These are phyloP conservation scores for Drosophila navojoa DNA, from an alignment of 1,140 invertebrate species.

Conservation along the genomic window DNA sequence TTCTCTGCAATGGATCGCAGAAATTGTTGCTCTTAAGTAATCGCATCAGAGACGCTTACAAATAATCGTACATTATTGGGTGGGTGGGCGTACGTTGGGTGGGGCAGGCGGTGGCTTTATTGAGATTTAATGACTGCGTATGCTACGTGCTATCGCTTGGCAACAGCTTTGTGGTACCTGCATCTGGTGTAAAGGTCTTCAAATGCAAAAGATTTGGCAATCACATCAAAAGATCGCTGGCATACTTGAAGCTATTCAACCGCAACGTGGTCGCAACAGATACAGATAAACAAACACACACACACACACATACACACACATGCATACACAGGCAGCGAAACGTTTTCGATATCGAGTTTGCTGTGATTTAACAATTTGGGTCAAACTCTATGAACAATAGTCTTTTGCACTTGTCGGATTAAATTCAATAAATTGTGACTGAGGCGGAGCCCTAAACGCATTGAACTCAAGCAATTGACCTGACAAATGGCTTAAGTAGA, in stretches of 20 bases:
- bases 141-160: constrained; percentile 60
- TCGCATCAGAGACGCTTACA: constrained; percentile 33
- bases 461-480: constrained; percentile 57
- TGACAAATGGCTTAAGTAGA: constrained; percentile 9
- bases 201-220: constrained; percentile 76
- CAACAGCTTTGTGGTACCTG: constrained; percentile 36
- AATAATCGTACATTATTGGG: constrained; percentile 30
- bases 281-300: constrained; percentile 45
- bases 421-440: constrained; percentile 34
- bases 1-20: constrained; percentile 7
- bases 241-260: constrained; percentile 72
- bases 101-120: constrained; percentile 36
- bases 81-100: constrained; percentile 14
- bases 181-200: constrained; percentile 64
- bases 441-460: constrained; percentile 44
- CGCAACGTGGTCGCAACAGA: constrained; percentile 73
- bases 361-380: constrained; percentile 59
- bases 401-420: constrained; percentile 56
- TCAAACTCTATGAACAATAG: constrained; percentile 67
- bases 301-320: constrained; percentile 16
- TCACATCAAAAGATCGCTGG: constrained; percentile 69
- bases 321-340: constrained; percentile 38
- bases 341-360: constrained; percentile 41
- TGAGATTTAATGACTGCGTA: constrained; percentile 53
- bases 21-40: constrained; percentile 36